Evolutionary conservation across 2,797 vertebrate genomes (phyloP), one percentile per base, ranked within the genome.

Genomic region (Remorina albescens): DNA sequence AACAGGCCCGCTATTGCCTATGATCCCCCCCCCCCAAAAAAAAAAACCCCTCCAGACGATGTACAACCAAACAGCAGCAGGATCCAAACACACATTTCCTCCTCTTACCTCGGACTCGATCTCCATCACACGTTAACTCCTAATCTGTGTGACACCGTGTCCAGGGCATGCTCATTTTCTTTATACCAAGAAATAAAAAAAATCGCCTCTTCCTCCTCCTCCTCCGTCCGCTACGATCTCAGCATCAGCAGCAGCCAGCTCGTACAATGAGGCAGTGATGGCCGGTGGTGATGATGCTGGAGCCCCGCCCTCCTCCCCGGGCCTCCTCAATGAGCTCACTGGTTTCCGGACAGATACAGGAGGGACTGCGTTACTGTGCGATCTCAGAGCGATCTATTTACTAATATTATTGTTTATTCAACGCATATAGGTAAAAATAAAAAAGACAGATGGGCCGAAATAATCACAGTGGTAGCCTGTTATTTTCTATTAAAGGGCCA

Each of bases 171-270:
- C 37, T 80, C 68, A 76, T 86, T 72, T 51, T 41, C 28, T 19
- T 42, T 26, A 13, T 54, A 6, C 32, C 18, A 26, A 21, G 1
- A 18, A 30, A 15, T 25, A 28, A 25, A 37, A 25, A 37, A 53
- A 44, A 36, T 60, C 80, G 67, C 57, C 66, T 10, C 51, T n/a
- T n/a, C n/a, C n/a, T n/a, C n/a, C n/a, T n/a, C n/a, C n/a, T n/a
- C n/a, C n/a, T n/a, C n/a, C n/a, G 59, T 74, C 69, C 69, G 75
- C 84, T 82, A 50, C 47, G 85, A 62, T 76, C 89, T 88, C 95
- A 95, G 93, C 96, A 95, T 95, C 95, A 95, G 95, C 96, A 94
- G 93, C 87, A 76, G 66, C 67, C 91, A 42, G 41, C 41, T 26
- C 78, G 90, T 88, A 92, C 92, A 90, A 92, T 91, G 90, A 91